Base-by-base conservation (phyloP, 2,113 vertebrate genomes). In the Emydura subglobosa region DNA sequence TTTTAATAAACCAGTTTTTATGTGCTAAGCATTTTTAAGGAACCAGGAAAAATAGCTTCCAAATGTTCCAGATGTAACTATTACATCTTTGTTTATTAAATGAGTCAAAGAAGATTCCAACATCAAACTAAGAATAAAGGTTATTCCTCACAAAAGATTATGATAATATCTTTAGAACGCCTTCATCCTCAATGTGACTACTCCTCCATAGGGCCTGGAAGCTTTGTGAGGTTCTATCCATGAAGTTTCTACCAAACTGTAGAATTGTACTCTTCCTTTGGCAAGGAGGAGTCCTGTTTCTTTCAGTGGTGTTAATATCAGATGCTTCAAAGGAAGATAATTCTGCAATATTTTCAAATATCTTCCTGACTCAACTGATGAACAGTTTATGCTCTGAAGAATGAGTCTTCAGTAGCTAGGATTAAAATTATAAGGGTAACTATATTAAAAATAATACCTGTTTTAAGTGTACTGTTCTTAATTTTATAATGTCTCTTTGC, bases 201-300 rank as follows among this genome's bases (percentile, higher is more conserved):
- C 2, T n/a, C 76, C 19, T 91, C 25, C 19, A 29, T 59, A 34
- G 34, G 61, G 42, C 44, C 79, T 3, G n/a, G 47, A 82, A 83
- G 88, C 54, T 13, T 25, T 2, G 1, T n/a, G 25, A 55, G 65
- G 25, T 74, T 88, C 59, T 87, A 1, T 0, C 74, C 3, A 0
- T n/a, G 29, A 13, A 31, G 2, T 50, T 44, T 22, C 72, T 49
- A 10, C 31, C 47, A 21, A 22, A 24, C 13, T 31, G 22, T 31
- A 21, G 31, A 68, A n/a, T n/a, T 68, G 34, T n/a, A n/a, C 34
- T 17, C 61, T 34, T 11, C 42, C 55, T 61, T 84, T 29, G 31
- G 31, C 24, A 31, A 12, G 22, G 42, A 47, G 31, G 44, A 61
- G 39, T 82, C 13, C 39, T 57, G 8, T 29, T n/a, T 34, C 24